Evolutionary conservation across 2,888 invertebrate species (phyloP).

Genomic region (Coleophora flavipennella): DNA sequence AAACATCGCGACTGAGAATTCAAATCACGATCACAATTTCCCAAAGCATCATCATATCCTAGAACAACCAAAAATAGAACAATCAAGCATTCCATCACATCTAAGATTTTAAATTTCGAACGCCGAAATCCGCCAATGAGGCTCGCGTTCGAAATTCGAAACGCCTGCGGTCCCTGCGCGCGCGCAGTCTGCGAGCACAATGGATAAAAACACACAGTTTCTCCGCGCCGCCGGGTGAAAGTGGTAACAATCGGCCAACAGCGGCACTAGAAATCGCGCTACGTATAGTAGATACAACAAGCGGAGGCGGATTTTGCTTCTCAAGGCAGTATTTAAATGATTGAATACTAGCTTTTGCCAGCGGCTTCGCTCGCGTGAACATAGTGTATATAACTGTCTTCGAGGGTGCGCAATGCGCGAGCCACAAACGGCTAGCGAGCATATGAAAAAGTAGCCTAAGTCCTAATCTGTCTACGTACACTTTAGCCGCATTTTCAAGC

Average conservation of each 20-base stretch:
- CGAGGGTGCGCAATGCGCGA: no score
- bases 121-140: constrained; percentile 35
- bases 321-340: no score
- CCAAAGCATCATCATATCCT: neutral
- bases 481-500: no score
- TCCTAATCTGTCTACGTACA: no score
- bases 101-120: constrained; percentile 18
- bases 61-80: neutral
- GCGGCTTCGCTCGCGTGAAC: no score
- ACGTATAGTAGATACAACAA: no score
- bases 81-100: neutral
- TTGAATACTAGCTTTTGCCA: no score
- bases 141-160: constrained; percentile 14
- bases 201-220: constrained; percentile 64
- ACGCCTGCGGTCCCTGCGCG: constrained; percentile 17
- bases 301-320: no score
- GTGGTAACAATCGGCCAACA: constrained; percentile 44
- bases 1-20: no score
- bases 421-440: no score
- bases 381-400: no score
- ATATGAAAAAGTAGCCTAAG: no score
- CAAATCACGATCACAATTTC: neutral
- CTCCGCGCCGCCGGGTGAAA: constrained; percentile 56
- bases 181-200: constrained; percentile 32
- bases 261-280: constrained; percentile 44